Percentiles rank a stretch among this genome's conserved stretches.
phyloP scores from a whole-genome alignment of 2,113 vertebrate genomes.

The Bos javanicus region DNA sequence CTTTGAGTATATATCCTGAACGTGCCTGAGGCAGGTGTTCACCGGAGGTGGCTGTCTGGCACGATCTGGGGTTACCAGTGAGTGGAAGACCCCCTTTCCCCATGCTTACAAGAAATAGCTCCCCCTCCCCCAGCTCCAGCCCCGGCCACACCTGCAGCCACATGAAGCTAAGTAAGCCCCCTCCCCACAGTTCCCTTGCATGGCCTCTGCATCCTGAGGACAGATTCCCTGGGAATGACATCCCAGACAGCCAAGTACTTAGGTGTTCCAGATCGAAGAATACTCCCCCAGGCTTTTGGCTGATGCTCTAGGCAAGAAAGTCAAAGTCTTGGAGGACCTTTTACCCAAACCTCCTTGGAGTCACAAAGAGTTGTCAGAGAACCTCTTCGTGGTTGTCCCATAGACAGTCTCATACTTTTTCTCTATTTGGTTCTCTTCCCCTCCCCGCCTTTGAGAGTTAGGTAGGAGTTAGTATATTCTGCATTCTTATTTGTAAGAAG shows the following conservation, averaged over 20 bases:
- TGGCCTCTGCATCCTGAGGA: neutral
- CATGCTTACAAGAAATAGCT: slow-evolving; percentile 12
- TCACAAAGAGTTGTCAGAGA: neutral
- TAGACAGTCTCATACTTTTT: neutral
- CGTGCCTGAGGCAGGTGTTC: neutral
- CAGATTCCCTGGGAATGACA: neutral
- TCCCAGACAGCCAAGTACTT: neutral
- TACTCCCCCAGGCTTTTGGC: neutral
- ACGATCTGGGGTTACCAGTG: neutral
- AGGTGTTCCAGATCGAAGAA: neutral
- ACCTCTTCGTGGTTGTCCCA: too few species aligned
- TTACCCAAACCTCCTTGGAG: neutral
- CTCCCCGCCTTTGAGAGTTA: neutral
- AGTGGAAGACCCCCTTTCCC: neutral
- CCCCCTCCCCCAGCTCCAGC: neutral
- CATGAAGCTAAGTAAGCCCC: neutral
- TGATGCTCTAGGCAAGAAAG: neutral
- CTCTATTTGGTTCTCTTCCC: neutral
- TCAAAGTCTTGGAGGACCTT: neutral
- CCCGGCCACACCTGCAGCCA: neutral
- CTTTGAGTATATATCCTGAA: neutral
- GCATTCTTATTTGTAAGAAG: neutral
- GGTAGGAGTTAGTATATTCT: neutral
- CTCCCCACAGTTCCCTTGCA: neutral
- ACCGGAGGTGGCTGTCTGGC: neutral